phyloP scores from a whole-genome alignment of 2,113 vertebrate species.

The Bubo blakistoni region DNA sequence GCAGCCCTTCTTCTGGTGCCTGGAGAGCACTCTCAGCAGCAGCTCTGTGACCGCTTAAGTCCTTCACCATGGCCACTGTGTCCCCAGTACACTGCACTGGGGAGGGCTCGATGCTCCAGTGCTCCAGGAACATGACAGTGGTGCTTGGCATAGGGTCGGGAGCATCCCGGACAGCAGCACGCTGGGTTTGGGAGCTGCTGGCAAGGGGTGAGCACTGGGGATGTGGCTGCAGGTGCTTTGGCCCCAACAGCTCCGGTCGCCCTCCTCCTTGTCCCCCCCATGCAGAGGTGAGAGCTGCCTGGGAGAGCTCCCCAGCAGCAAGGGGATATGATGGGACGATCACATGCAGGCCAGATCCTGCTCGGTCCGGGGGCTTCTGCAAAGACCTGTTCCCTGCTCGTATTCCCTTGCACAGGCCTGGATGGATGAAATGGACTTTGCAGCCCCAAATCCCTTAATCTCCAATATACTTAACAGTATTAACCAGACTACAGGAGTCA shows the following conservation, averaged over 20 bases:
- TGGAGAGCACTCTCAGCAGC: background rate
- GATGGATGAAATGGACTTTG: conserved; percentile 37
- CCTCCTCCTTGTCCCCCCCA: accelerated
- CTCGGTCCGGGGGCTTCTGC: accelerated
- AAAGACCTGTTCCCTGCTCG: background rate
- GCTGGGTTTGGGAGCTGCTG: background rate
- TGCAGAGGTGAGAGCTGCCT: accelerated
- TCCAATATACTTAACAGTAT: conserved; percentile 47
- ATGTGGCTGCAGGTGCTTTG: background rate
- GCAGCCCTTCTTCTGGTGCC: background rate
- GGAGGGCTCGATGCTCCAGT: background rate
- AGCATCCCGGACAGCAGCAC: accelerated
- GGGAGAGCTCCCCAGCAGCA: background rate
- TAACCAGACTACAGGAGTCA: conserved; percentile 61
- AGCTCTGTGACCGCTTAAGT: background rate
- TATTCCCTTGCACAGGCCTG: background rate
- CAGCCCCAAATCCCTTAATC: conserved; percentile 59
- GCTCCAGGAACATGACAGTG: accelerated
- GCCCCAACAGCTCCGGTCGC: accelerated
- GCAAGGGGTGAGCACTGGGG: background rate
- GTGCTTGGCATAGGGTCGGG: background rate
- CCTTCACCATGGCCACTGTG: background rate
- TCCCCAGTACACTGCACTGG: accelerated
- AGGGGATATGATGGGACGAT: background rate
- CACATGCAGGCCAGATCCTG: background rate